phyloP scores from a whole-genome alignment of 2,888 invertebrate species.

The Pristionchus entomophagus region DNA sequence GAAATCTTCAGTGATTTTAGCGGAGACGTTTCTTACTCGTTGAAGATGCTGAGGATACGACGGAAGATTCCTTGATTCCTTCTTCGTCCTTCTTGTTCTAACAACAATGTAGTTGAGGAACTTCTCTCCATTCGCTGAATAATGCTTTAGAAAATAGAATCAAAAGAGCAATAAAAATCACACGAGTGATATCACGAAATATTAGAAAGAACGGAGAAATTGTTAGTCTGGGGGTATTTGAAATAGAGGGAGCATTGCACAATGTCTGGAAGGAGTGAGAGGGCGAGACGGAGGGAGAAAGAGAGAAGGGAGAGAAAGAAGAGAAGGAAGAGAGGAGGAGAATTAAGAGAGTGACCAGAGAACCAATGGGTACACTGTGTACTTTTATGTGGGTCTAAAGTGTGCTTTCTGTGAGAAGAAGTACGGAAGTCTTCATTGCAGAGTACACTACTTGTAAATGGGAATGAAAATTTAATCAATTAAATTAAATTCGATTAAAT shows the following conservation, averaged over 20 bases:
- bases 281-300: neutral
- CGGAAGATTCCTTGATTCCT: neutral
- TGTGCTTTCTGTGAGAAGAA: too few relatives aligned
- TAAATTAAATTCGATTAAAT: too few relatives aligned
- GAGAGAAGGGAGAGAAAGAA: neutral
- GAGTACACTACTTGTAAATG: too few relatives aligned
- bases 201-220: neutral
- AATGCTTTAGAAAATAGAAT: neutral
- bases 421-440: too few relatives aligned
- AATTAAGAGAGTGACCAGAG: neutral
- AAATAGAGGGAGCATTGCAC: slow-evolving; percentile 19
- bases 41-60: neutral
- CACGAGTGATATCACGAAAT: neutral
- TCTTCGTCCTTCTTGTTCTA: neutral
- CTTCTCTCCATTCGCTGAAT: neutral
- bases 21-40: neutral
- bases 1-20: neutral
- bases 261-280: neutral
- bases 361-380: neutral
- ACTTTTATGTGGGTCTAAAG: neutral
- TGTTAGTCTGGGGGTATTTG: slow-evolving; percentile 10
- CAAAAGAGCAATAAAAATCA: neutral
- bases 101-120: neutral
- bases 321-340: neutral
- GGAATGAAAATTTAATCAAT: too few relatives aligned